Evolutionary conservation across 64 coral and sea anemone genomes (phyloP), one percentile per base, ranked within the genome.

Genomic region (Dendrophyllia cribrosa): DNA sequence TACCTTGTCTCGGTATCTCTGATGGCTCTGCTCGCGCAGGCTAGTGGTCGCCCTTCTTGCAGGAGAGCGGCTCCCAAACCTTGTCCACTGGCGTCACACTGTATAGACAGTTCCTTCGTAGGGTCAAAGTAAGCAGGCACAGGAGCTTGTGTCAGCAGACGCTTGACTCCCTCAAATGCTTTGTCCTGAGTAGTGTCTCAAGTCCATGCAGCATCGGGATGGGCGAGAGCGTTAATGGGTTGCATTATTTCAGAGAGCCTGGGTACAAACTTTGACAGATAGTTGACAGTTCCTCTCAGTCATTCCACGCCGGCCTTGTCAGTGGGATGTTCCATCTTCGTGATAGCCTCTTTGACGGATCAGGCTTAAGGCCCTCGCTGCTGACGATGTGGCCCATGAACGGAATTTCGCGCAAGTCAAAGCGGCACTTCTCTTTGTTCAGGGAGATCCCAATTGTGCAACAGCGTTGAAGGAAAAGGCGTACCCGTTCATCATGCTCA

Each of bases 271-370:
- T 13, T 48, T 4, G 45, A 69, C 6, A 55, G 44, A 17, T 86
- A 86, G 51, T 68, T 70, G 19, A 70, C 83, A 23, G 68, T 86
- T 23, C 83, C 83, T 43, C 51, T 24, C 19, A 86, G 47, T 24
- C 65, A 70, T 51, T 68, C 63, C 1, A 70, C 65, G 24, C 12
- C 66, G 2, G 48, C 89, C 15, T 72, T 75, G 58, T 83, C 48
- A 10, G 1, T 66, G 9, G 89, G 89, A 0, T 48, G 20, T 12
- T 70, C 83, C 72, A 87, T 61, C n/a, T 93, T 65, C 7, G 25
- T 4, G 48, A 93, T 78, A 6, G 91, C 82, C 64, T 87, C 70
- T 0, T n/a, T n/a, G 84, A 48, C 0, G 83, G 70, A 34, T 86
- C 73, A 20, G 83, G n/a, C n/a, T n/a, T n/a, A n/a, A n/a, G n/a